Conservation (phyloP, 2,113 vertebrate genomes). For the Erythrolamprus reginae region DNA sequence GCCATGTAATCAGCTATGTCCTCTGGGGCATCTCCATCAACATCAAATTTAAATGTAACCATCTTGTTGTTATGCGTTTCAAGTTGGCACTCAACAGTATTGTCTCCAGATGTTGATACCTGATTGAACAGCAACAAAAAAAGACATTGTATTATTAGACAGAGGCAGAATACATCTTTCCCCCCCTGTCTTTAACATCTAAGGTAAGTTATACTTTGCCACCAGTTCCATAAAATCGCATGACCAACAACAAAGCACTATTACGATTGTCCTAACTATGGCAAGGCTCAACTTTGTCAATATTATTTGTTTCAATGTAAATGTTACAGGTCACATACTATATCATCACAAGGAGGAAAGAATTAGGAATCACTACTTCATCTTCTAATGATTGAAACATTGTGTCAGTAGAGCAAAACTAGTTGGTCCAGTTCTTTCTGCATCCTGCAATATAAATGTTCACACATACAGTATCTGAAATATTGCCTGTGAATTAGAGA, state of each 20-base stretch:
- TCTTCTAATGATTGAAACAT: background rate
- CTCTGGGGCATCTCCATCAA: conserved; percentile 87
- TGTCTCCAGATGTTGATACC: conserved; percentile 86
- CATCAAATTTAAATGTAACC: conserved; percentile 93
- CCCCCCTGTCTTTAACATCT: background rate
- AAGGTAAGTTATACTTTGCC: background rate
- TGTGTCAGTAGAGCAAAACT: background rate
- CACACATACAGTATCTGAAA: background rate
- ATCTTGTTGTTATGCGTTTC: conserved; percentile 94
- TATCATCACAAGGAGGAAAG: background rate
- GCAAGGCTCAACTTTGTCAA: background rate
- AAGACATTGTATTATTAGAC: background rate
- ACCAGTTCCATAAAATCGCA: background rate
- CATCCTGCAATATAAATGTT: background rate
- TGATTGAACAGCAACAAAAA: conserved; percentile 36
- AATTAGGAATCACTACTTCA: background rate
- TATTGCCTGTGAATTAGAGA: background rate
- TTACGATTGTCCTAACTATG: background rate
- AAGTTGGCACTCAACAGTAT: conserved; percentile 90
- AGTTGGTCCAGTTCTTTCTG: background rate
- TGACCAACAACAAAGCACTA: background rate
- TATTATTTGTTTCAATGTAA: background rate
- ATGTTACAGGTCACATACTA: no score
- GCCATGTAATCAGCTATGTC: conserved; percentile 92
- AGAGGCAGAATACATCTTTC: background rate